Evolutionary conservation across 2,113 vertebrate genomes (phyloP).

Genomic region (Microcebus griseorufus): DNA sequence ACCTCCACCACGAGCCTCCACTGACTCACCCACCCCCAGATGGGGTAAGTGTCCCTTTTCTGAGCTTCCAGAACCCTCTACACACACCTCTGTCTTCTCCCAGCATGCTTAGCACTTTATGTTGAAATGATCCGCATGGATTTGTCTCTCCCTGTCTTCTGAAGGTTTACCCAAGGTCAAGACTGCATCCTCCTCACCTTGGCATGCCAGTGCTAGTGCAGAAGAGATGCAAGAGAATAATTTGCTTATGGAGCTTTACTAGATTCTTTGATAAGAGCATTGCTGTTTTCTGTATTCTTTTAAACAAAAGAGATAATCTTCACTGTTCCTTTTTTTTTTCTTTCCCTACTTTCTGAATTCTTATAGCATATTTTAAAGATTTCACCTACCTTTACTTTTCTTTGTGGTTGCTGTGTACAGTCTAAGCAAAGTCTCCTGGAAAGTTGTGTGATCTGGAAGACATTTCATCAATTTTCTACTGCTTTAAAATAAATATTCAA

Average conservation of each 20-base stretch:
- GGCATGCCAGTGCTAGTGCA: neutral
- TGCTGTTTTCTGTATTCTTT: neutral
- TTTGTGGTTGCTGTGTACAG: neutral
- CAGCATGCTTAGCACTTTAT: neutral
- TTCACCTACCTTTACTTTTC: neutral
- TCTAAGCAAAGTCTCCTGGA: neutral
- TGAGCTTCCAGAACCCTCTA: neutral
- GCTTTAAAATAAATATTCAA: conserved; percentile 42
- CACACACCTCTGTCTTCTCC: neutral
- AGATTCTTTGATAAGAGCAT: neutral
- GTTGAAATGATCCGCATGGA: neutral
- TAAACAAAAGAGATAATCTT: neutral
- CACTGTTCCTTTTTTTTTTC: neutral
- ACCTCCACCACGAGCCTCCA: neutral
- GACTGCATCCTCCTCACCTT: neutral
- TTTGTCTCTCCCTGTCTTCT: neutral
- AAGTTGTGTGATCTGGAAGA: neutral
- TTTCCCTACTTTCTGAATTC: neutral
- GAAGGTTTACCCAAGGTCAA: neutral
- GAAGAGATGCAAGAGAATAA: neutral
- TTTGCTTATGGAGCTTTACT: neutral
- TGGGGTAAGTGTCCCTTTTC: neutral
- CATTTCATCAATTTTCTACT: neutral
- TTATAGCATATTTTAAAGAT: neutral
- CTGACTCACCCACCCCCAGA: neutral